A percentile compares a stretch with the other conserved stretches of the same genome.
These are phyloP conservation scores for Hypselothyrea guttata DNA, from an alignment of 2,888 invertebrate species.

Conservation along the genomic window DNA sequence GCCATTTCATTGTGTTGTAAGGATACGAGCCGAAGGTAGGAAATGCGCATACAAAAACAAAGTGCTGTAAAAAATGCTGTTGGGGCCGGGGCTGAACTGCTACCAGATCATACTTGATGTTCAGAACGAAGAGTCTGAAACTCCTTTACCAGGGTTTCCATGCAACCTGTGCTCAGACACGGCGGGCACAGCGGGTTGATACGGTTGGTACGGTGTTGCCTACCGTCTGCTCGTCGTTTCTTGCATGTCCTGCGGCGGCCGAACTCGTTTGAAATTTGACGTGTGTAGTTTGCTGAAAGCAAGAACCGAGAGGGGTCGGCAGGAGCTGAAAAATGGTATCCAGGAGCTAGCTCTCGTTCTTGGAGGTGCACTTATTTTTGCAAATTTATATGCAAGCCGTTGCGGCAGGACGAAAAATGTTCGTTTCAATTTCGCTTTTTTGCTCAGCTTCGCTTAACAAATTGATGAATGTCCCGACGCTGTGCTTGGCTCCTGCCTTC, in stretches of 20 bases:
- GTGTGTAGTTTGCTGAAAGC: constrained; percentile 64
- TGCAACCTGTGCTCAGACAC: constrained; percentile 11
- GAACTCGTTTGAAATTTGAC: constrained; percentile 73
- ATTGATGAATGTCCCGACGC: constrained; percentile 67
- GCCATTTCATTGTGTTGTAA: constrained; percentile 44
- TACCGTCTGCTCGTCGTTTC: constrained; percentile 62
- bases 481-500: neutral
- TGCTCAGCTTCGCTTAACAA: constrained; percentile 56
- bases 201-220: constrained; percentile 28
- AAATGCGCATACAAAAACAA: constrained; percentile 52
- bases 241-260: constrained; percentile 71
- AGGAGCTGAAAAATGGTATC: neutral
- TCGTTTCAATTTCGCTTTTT: constrained; percentile 68
- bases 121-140: constrained; percentile 14
- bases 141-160: constrained; percentile 44
- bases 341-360: constrained; percentile 4
- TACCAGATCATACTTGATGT: constrained; percentile 19
- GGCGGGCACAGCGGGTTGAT: constrained; percentile 8
- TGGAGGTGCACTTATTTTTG: constrained; percentile 63
- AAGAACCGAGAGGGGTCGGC: constrained; percentile 11
- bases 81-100: neutral
- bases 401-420: constrained; percentile 60
- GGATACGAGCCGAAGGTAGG: constrained; percentile 28
- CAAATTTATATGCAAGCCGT: constrained; percentile 69
- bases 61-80: constrained; percentile 22